Evolutionary conservation across 2,113 vertebrate species (phyloP).

Genomic region (Hyla sarda): DNA sequence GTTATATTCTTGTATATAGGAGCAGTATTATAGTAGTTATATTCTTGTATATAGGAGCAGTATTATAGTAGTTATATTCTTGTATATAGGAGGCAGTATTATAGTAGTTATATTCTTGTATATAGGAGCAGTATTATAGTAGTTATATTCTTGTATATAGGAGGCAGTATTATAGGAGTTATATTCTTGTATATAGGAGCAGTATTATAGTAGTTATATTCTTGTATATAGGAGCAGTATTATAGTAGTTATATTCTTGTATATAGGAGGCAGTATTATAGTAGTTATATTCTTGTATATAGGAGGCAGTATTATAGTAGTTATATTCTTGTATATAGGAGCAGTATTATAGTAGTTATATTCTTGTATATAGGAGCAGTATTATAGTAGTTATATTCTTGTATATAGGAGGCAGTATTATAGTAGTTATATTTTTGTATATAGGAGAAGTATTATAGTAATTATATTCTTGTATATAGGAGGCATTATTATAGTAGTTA

Average conservation of each 20-base stretch:
- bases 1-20: not conserved
- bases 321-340: not conserved
- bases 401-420: not conserved
- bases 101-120: not conserved
- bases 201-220: constrained; percentile 16
- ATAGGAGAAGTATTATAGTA: constrained; percentile 1
- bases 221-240: not conserved
- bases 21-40: constrained; percentile 3
- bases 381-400: not conserved
- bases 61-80: constrained; percentile 15
- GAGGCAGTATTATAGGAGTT: not conserved
- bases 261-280: not conserved
- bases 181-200: constrained; percentile 4
- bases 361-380: not conserved
- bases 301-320: not conserved
- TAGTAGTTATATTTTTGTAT: constrained; percentile 3
- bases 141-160: constrained; percentile 7
- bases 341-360: not conserved
- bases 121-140: constrained; percentile 10
- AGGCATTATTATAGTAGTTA: constrained; percentile 2
- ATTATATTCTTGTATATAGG: constrained; percentile 2
- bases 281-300: not conserved
- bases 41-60: not conserved
- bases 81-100: not conserved
- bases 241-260: constrained; percentile 7